phyloP scores from a whole-genome alignment of 1,140 invertebrate genomes.

The Leptinotarsa defecta region DNA sequence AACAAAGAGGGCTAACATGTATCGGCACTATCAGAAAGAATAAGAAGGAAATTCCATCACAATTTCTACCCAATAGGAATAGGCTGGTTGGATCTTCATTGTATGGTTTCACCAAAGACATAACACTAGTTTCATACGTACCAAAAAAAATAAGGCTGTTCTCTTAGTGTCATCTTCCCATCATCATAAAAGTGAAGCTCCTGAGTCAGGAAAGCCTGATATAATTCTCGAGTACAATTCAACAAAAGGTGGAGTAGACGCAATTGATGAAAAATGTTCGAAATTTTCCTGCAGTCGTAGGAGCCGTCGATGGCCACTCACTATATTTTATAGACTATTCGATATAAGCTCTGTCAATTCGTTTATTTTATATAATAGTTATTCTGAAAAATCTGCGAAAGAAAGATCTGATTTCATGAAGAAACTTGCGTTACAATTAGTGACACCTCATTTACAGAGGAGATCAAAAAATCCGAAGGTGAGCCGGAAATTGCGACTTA shows the following conservation, averaged over 20 bases:
- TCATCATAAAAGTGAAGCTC: slow-evolving; percentile 34
- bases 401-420: no score
- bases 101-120: slow-evolving; percentile 20
- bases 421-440: no score
- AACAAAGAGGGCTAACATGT: slow-evolving; percentile 44
- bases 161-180: slow-evolving; percentile 48
- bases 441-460: no score
- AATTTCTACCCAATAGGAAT: slow-evolving; percentile 39
- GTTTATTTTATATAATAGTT: slow-evolving; percentile 24
- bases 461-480: no score
- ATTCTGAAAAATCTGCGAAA: not conserved
- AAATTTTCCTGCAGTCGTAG: slow-evolving; percentile 49
- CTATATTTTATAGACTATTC: slow-evolving; percentile 32
- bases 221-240: slow-evolving; percentile 49
- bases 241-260: slow-evolving; percentile 58
- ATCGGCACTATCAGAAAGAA: slow-evolving; percentile 51
- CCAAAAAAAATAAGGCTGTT: slow-evolving; percentile 46
- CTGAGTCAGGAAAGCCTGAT: slow-evolving; percentile 49
- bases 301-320: slow-evolving; percentile 53
- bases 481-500: not conserved
- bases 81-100: slow-evolving; percentile 29
- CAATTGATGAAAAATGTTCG: slow-evolving; percentile 53
- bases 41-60: slow-evolving; percentile 45
- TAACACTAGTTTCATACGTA: slow-evolving; percentile 19
- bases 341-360: slow-evolving; percentile 21